Evolutionary conservation across 2,113 vertebrate species (phyloP).

Genomic region (Ascaphus truei): DNA sequence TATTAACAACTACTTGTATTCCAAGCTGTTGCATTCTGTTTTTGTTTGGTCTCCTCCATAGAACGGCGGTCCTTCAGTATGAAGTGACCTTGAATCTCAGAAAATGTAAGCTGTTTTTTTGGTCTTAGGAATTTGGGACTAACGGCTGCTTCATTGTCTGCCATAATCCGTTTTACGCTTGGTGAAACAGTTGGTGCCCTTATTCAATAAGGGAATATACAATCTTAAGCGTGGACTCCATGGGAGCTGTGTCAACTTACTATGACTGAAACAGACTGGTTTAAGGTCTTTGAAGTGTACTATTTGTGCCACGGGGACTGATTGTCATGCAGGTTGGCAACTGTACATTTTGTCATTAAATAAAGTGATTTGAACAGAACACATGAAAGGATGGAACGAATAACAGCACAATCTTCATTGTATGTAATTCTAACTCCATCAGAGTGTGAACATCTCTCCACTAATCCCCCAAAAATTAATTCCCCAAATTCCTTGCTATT

Average conservation of each 20-base stretch:
- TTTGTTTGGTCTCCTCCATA: background rate
- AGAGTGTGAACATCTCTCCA: background rate
- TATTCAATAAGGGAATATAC: slow-evolving; percentile 14
- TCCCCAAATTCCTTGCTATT: slow-evolving; percentile 6
- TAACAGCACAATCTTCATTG: background rate
- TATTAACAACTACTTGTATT: no score
- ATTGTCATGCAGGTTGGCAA: slow-evolving; percentile 25
- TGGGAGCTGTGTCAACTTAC: slow-evolving; percentile 34
- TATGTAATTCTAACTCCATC: slow-evolving; percentile 4
- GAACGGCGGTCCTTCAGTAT: background rate
- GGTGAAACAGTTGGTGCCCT: slow-evolving; percentile 35
- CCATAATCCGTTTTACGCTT: slow-evolving; percentile 47
- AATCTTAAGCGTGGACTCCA: slow-evolving; percentile 31
- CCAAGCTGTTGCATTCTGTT: no score
- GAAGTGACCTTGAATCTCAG: slow-evolving; percentile 50
- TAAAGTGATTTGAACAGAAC: background rate
- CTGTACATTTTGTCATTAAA: background rate
- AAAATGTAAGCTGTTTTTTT: slow-evolving; percentile 46
- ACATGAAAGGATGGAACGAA: background rate
- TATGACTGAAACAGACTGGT: slow-evolving; percentile 8
- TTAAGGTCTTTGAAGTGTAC: slow-evolving; percentile 45
- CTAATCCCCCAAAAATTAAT: slow-evolving; percentile 22
- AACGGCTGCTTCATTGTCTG: slow-evolving; percentile 40
- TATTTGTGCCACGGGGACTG: slow-evolving; percentile 22
- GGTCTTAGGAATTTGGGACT: slow-evolving; percentile 38